phyloP scores from a whole-genome alignment of 2,113 vertebrate genomes.

The Gnathonemus longibarbis region DNA sequence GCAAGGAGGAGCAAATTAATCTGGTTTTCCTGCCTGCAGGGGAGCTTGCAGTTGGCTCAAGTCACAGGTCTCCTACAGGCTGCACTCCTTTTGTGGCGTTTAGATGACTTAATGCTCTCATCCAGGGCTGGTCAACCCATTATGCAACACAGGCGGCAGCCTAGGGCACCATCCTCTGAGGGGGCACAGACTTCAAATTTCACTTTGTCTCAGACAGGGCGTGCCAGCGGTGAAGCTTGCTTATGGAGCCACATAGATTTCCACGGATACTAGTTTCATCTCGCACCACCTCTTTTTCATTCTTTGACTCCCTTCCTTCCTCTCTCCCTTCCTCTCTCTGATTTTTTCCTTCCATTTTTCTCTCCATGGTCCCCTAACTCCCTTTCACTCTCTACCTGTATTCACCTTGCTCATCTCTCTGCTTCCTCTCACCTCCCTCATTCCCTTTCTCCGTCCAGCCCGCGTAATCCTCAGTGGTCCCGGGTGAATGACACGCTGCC shows the following conservation, averaged over 20 bases:
- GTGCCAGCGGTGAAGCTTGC: background rate
- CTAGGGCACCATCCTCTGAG: background rate
- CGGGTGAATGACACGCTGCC: conserved; percentile 80
- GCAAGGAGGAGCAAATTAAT: conserved; percentile 45
- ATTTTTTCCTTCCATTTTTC: conserved; percentile 1
- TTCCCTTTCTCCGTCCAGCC: conserved; percentile 48
- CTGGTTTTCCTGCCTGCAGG: background rate
- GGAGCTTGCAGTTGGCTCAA: background rate
- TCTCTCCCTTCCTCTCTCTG: conserved; percentile 5
- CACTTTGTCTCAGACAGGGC: background rate
- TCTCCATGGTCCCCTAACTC: conserved; percentile 6
- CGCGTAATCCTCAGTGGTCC: conserved; percentile 74
- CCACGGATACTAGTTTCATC: background rate
- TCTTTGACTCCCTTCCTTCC: conserved; percentile 31
- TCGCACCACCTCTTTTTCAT: conserved; percentile 30
- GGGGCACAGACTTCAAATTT: background rate
- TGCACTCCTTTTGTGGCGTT: background rate
- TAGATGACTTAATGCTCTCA: background rate
- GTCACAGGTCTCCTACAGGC: background rate
- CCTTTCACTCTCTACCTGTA: conserved; percentile 6
- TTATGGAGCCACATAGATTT: background rate
- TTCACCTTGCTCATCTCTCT: background rate
- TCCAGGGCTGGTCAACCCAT: background rate
- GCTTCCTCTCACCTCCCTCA: background rate
- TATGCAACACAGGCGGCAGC: background rate